Conservation (phyloP, 2,888 invertebrate genomes). For the Archaeoteleia sp. region DNA sequence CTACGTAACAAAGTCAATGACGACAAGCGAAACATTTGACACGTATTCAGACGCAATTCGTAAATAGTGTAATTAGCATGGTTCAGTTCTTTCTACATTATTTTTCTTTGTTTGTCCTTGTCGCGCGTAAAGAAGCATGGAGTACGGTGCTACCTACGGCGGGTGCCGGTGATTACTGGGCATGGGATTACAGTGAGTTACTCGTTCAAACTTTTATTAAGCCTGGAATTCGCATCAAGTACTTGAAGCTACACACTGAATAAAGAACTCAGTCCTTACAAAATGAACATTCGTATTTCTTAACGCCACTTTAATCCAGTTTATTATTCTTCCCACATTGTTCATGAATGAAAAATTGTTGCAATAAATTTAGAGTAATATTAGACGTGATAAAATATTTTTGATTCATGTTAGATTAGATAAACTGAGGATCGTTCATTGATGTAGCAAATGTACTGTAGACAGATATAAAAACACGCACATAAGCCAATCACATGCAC, state of each 20-base stretch:
- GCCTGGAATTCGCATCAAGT: conserved; percentile 54
- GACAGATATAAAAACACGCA: conserved; percentile 14
- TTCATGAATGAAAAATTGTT: no score
- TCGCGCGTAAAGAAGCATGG: conserved; percentile 72
- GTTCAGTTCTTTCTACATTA: conserved; percentile 64
- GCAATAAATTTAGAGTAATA: no score
- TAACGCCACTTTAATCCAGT: no score
- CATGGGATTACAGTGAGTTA: conserved; percentile 73
- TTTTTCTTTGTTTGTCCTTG: conserved; percentile 64
- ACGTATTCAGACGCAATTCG: conserved; percentile 43
- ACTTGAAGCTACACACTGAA: conserved; percentile 51
- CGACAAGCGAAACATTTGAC: conserved; percentile 29
- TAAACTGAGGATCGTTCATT: background rate
- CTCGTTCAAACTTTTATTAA: conserved; percentile 55
- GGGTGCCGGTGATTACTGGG: conserved; percentile 73
- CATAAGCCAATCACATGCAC: conserved; percentile 40
- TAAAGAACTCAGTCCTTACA: conserved; percentile 45
- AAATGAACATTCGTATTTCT: no score
- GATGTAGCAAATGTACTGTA: conserved; percentile 9
- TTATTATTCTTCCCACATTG: no score
- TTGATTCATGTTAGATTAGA: background rate
- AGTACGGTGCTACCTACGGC: conserved; percentile 74
- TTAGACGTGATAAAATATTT: background rate
- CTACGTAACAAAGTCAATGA: conserved; percentile 26
- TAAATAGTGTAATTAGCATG: conserved; percentile 59